These are phyloP conservation scores for Drosophila melanosoma DNA, from an alignment of 2,888 invertebrate genomes.

Conservation along the genomic window DNA sequence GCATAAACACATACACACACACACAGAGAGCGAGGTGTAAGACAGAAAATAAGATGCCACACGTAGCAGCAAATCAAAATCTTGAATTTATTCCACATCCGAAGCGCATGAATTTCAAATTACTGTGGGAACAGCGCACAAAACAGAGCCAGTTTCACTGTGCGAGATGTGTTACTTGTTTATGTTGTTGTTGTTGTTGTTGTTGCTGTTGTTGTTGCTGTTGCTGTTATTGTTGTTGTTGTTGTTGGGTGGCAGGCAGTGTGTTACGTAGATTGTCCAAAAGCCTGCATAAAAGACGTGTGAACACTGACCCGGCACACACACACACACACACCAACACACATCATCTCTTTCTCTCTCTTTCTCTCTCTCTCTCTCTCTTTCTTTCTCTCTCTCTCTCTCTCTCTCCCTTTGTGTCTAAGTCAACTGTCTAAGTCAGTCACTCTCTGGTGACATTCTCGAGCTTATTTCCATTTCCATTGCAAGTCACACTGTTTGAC, in stretches of 20 bases:
- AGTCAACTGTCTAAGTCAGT: slow-evolving; percentile 3
- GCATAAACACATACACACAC: slow-evolving; percentile 27
- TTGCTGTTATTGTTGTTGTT: background rate
- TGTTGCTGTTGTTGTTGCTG: slow-evolving; percentile 3
- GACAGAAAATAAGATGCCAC: slow-evolving; percentile 58
- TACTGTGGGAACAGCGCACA: slow-evolving; percentile 73
- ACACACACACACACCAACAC: slow-evolving; percentile 16
- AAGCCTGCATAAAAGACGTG: slow-evolving; percentile 51
- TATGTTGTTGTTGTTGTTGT: background rate
- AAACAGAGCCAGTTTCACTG: slow-evolving; percentile 29
- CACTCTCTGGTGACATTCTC: slow-evolving; percentile 29
- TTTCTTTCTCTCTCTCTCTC: background rate
- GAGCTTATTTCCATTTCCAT: slow-evolving; percentile 57
- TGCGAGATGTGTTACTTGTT: slow-evolving; percentile 2
- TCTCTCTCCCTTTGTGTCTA: background rate
- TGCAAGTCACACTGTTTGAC: slow-evolving; percentile 51
- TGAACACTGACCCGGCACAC: slow-evolving; percentile 60
- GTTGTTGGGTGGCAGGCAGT: slow-evolving; percentile 8
- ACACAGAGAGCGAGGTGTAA: background rate
- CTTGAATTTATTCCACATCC: slow-evolving; percentile 82
- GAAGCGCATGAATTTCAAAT: slow-evolving; percentile 83
- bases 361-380: background rate
- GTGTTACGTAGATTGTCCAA: slow-evolving; percentile 50
- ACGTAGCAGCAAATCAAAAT: slow-evolving; percentile 79
- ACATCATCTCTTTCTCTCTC: slow-evolving; percentile 1